Evolutionary conservation across 64 coral and sea anemone genomes (phyloP), one percentile per base, ranked within the genome.

Genomic region (Acropora yongei): DNA sequence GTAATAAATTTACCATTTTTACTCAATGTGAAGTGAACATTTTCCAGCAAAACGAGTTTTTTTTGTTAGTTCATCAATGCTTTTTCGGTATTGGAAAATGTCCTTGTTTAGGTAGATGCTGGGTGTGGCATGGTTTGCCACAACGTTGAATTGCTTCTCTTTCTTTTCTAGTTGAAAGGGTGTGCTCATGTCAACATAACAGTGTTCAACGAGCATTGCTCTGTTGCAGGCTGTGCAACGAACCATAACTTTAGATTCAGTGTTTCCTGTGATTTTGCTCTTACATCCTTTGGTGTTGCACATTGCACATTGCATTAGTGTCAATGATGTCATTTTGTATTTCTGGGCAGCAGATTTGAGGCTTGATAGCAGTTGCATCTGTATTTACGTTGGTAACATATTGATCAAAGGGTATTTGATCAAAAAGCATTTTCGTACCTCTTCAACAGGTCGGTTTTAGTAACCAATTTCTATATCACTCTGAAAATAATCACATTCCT

Each of bases 131-230:
- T 79, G 76, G 76, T 89, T 79, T 47, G 76, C 88, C 60, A 89
- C 57, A 66, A 89, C 76, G 8, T 68, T 89, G 76, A 60, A 89
- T 49, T 89, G 88, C 55, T 89, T 89, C 12, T 79, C 76, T 44
- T 89, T 58, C 55, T 89, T 89, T 69, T 89, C 88, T 44, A 89
- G 43, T 79, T 89, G 88, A 79, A 89, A 89, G 76, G 58, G 67
- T 13, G 88, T 89, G 76, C 57, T 89, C 18, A 80, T 89, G 49
- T 89, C 75, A 43, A 80, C 4, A 16, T 89, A 89, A 51, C 87
- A 89, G 75, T 89, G 78, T 78, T 57, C 79, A 19, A 89, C 75
- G 4, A 89, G 87, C 55, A 89, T 79, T 65, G 75, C 74, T 78
- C 87, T 66, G 87, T 89, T 89, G 87, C 87, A 89, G 49, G 53